Evolutionary conservation across 2,113 vertebrate genomes (phyloP).

Genomic region (Climacteris rufus): DNA sequence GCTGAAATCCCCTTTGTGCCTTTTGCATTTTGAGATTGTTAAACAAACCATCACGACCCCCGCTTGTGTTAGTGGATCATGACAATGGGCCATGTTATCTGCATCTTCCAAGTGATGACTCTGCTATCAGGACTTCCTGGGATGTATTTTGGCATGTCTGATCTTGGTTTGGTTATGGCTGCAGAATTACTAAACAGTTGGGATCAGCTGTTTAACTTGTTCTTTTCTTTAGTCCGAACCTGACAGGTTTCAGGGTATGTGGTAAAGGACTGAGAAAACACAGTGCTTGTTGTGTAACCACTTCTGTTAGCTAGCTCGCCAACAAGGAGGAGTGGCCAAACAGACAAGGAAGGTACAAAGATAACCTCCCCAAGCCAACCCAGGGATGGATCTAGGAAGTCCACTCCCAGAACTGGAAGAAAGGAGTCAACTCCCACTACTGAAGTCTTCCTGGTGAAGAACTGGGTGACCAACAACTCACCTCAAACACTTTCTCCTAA

Average conservation of each 20-base stretch:
- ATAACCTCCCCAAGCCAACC: not conserved
- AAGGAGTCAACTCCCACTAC: not conserved
- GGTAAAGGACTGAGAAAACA: not conserved
- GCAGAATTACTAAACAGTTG: not conserved
- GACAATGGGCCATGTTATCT: accelerated
- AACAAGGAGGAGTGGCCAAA: not conserved
- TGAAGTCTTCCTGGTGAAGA: not conserved
- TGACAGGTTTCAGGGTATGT: not conserved
- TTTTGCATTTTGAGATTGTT: too few species aligned
- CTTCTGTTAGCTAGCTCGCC: not conserved
- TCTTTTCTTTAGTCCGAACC: not conserved
- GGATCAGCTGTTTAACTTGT: not conserved
- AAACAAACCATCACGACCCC: too few species aligned
- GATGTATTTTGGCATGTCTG: not conserved
- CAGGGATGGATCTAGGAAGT: too few species aligned
- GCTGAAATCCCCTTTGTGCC: too few species aligned
- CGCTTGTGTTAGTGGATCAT: too few species aligned
- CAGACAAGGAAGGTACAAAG: not conserved
- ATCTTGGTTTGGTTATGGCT: not conserved
- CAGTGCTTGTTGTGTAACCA: accelerated
- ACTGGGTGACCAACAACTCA: not conserved
- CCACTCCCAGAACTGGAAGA: too few species aligned
- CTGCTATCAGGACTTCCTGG: not conserved
- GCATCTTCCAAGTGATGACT: not conserved
- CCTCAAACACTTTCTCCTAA: not conserved